Evolutionary conservation across 2,797 vertebrate genomes (phyloP), one percentile per base, ranked within the genome.

Genomic region (Cetoscarus ocellatus): DNA sequence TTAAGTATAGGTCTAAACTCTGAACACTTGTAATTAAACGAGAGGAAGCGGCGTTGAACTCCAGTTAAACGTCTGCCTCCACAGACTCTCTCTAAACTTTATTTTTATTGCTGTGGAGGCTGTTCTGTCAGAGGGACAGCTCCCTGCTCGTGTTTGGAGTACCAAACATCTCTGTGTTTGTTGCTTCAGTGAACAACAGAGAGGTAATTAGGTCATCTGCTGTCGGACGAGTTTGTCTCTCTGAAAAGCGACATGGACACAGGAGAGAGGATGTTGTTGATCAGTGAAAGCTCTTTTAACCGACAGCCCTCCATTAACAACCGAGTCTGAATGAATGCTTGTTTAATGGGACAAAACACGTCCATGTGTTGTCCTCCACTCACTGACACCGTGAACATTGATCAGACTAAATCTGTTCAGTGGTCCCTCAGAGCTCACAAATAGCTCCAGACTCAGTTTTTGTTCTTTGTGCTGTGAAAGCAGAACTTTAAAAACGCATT

Each of bases 201-300:
- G 71, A 71, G 65, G 38, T 70, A 83, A 87, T 81, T 80, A 48
- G 82, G 81, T 82, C 66, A 77, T 77, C 80, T 74, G 50, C 58
- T 71, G 77, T 70, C 61, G 42, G 55, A 43, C 67, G 71, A 68
- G 54, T 64, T 76, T 69, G 55, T 62, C 48, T 79, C 60, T 77
- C 40, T 54, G 15, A 66, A 65, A 54, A 55, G 77, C 54, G 40
- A 56, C 27, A 38, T 19, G 55, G 50, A 55, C 58, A 53, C 66
- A 69, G 58, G 73, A 72, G 57, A 34, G 48, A 39, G 61, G 56
- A 52, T 35, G n/a, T 39, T 71, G 48, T 69, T 75, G 63, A 54
- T 73, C 15, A 12, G 55, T 43, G 49, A 70, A 59, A 48, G 59
- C 60, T 45, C 52, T 35, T 8, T 70, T 77, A 63, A 56, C 44